These are phyloP conservation scores for Carassius auratus DNA, from an alignment of 2,113 vertebrate genomes.

Conservation along the genomic window DNA sequence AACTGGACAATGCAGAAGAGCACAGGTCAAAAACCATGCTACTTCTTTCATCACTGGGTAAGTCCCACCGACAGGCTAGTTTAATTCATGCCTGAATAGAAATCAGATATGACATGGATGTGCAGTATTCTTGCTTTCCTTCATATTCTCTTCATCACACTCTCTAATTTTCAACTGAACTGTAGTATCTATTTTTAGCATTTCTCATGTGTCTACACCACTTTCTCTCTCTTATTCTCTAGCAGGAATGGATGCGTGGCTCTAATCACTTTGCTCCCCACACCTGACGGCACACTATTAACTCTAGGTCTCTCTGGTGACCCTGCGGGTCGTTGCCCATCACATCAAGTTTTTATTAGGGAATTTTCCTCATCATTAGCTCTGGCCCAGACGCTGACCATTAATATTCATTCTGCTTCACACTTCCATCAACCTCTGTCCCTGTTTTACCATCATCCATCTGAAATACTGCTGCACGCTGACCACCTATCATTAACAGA, in stretches of 20 bases:
- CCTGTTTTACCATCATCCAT: constrained; percentile 55
- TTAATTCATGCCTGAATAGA: background rate
- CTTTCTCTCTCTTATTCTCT: background rate
- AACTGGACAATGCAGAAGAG: background rate
- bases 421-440: constrained; percentile 75
- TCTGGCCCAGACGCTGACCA: constrained; percentile 74
- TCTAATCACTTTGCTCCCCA: constrained; percentile 79
- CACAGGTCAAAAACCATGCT: background rate
- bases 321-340: constrained; percentile 79
- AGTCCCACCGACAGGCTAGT: background rate
- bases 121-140: background rate
- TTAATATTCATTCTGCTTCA: constrained; percentile 80
- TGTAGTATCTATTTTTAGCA: constrained; percentile 5
- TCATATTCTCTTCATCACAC: background rate
- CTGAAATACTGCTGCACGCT: constrained; percentile 65
- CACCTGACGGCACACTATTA: constrained; percentile 81
- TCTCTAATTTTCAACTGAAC: constrained; percentile 14
- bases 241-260: constrained; percentile 63
- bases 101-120: background rate
- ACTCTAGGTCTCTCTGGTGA: constrained; percentile 80
- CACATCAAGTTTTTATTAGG: constrained; percentile 84
- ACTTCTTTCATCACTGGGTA: too few relatives aligned
- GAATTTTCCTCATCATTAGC: constrained; percentile 83
- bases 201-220: background rate
- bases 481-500: constrained; percentile 68